Conservation (phyloP, 1,140 invertebrate genomes). For the Achroia grisella region DNA sequence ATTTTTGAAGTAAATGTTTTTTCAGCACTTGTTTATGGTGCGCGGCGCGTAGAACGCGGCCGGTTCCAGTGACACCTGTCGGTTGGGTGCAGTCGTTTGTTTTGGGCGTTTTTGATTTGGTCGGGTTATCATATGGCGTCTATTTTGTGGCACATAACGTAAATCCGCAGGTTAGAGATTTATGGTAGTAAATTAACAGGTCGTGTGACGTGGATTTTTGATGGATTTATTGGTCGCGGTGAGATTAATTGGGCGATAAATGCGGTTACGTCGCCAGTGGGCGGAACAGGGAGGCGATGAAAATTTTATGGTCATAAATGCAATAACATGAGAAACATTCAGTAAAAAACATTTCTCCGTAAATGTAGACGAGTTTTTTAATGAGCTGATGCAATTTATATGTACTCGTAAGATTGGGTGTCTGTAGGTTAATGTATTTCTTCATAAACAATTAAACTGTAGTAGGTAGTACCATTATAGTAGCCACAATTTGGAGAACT, state of each 20-base stretch:
- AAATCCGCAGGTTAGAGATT: conserved; percentile 50
- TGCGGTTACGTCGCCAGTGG: conserved; percentile 7
- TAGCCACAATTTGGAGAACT: too few species aligned
- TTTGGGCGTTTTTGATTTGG: conserved; percentile 29
- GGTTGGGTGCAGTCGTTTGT: conserved; percentile 9
- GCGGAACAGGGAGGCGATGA: conserved; percentile 7
- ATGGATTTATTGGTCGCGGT: conserved; percentile 57
- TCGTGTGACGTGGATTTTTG: conserved; percentile 34
- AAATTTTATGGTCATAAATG: conserved; percentile 5
- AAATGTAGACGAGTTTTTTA: too few species aligned
- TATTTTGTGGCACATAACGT: conserved; percentile 38
- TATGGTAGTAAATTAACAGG: conserved; percentile 53
- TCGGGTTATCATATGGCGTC: conserved; percentile 34
- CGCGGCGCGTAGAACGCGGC: conserved; percentile 26
- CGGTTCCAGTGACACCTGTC: conserved; percentile 44
- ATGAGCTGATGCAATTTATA: too few species aligned
- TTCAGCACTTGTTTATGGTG: conserved; percentile 58
- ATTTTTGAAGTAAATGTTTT: conserved; percentile 72
- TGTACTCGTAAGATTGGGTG: too few species aligned
- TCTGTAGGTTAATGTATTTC: too few species aligned
- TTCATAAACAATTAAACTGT: too few species aligned
- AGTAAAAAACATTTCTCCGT: too few species aligned
- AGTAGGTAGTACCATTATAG: too few species aligned
- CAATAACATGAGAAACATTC: background rate
- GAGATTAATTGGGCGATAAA: conserved; percentile 16